Evolutionary conservation across 2,797 vertebrate genomes (phyloP).

Genomic region (Pantherophis vulpinus): DNA sequence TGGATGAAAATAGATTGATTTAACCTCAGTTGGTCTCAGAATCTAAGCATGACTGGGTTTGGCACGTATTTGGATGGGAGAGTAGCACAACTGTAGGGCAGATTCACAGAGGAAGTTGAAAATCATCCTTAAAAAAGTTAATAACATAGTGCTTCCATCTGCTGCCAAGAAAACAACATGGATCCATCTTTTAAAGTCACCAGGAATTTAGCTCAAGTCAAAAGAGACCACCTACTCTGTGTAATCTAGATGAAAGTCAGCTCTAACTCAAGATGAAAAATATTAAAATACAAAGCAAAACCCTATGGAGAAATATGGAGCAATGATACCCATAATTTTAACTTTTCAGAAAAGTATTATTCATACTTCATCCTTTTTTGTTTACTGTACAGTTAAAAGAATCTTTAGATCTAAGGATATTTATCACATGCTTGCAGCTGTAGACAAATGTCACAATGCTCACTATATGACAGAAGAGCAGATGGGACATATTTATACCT

Average conservation of each 20-base stretch:
- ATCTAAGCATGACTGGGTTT: background rate
- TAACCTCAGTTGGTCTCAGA: background rate
- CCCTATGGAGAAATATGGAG: background rate
- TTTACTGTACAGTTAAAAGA: background rate
- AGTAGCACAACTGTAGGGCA: background rate
- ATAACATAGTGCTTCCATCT: slow-evolving; percentile 15
- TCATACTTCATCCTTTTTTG: background rate
- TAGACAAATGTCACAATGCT: slow-evolving; percentile 25
- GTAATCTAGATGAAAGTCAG: slow-evolving; percentile 43
- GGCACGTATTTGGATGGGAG: background rate
- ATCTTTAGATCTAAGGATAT: slow-evolving; percentile 14
- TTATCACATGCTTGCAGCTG: slow-evolving; percentile 31
- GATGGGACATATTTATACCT: slow-evolving; percentile 27
- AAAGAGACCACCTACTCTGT: background rate
- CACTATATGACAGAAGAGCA: slow-evolving; percentile 35
- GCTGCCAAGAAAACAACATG: background rate
- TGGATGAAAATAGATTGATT: slow-evolving; percentile 26
- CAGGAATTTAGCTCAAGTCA: background rate
- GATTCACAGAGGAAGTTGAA: background rate
- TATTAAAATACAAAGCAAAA: background rate
- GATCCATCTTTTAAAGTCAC: background rate
- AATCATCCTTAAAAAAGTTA: background rate
- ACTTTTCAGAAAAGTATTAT: background rate
- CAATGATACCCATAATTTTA: background rate
- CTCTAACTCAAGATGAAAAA: slow-evolving; percentile 32